Conservation (phyloP, 2,113 vertebrate species). For the Suncus etruscus region DNA sequence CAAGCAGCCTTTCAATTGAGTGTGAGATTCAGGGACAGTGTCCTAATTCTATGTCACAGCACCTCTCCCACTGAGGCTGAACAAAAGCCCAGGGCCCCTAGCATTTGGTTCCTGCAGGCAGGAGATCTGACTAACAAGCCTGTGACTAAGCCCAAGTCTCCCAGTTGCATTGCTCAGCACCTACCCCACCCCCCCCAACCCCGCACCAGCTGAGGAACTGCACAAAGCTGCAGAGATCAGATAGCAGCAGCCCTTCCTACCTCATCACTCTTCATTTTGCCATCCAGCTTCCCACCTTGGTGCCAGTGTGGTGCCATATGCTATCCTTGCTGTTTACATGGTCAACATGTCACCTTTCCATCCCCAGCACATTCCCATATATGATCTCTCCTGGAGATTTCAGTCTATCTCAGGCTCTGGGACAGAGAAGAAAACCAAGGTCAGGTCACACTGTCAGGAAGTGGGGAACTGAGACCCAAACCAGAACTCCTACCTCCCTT, state of each 20-base stretch:
- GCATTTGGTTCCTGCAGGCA: fast-evolving
- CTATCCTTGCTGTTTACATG: background rate
- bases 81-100: too few relatives aligned
- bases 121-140: background rate
- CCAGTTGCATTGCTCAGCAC: background rate
- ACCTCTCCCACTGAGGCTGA: background rate
- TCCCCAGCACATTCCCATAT: too few relatives aligned
- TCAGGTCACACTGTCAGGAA: too few relatives aligned
- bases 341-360: fast-evolving
- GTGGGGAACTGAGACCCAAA: background rate
- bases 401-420: too few relatives aligned
- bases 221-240: background rate
- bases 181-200: too few relatives aligned
- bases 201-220: background rate
- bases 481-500: background rate
- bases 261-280: fast-evolving
- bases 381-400: too few relatives aligned
- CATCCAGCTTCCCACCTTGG: background rate
- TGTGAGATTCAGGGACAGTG: fast-evolving
- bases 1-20: background rate
- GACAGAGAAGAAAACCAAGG: background rate
- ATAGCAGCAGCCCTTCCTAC: background rate
- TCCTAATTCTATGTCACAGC: fast-evolving
- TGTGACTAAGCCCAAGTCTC: background rate
- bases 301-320: background rate